phyloP scores from a whole-genome alignment of 2,888 invertebrate genomes.

The Athrips mouffetella region DNA sequence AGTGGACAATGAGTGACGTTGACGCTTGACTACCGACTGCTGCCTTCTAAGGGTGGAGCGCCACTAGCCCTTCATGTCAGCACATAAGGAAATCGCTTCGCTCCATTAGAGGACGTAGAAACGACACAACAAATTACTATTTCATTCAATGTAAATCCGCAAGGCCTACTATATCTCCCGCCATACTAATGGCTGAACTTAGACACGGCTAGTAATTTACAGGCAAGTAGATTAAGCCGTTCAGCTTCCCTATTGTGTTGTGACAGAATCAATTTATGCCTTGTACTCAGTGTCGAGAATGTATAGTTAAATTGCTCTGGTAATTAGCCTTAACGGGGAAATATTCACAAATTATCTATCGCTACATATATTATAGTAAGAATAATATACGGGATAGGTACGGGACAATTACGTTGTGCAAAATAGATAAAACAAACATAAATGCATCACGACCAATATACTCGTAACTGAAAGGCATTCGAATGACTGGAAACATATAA shows the following conservation, averaged over 20 bases:
- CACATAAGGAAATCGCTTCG: slow-evolving; percentile 51
- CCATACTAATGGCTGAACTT: slow-evolving; percentile 60
- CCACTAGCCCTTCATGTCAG: slow-evolving; percentile 41
- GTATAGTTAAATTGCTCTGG: slow-evolving; percentile 41
- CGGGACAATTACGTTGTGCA: no score
- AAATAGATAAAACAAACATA: no score
- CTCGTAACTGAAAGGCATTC: no score
- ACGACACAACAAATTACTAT: slow-evolving; percentile 65
- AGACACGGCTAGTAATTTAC: slow-evolving; percentile 63
- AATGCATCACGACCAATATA: no score
- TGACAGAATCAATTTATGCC: slow-evolving; percentile 51
- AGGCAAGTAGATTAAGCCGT: slow-evolving; percentile 57
- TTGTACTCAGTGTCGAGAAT: slow-evolving; percentile 31
- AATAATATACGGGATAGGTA: no score
- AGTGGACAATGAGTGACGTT: slow-evolving; percentile 55
- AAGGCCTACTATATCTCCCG: slow-evolving; percentile 41
- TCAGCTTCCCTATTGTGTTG: slow-evolving; percentile 48
- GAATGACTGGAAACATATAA: no score
- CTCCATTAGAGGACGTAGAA: slow-evolving; percentile 40
- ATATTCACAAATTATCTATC: slow-evolving; percentile 18
- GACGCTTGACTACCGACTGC: slow-evolving; percentile 44
- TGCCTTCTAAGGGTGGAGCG: slow-evolving; percentile 47
- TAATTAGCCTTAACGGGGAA: slow-evolving; percentile 39
- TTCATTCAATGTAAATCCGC: slow-evolving; percentile 72
- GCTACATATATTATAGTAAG: no score